Base-by-base conservation (phyloP, 2,797 vertebrate species). In the Crenichthys baileyi region DNA sequence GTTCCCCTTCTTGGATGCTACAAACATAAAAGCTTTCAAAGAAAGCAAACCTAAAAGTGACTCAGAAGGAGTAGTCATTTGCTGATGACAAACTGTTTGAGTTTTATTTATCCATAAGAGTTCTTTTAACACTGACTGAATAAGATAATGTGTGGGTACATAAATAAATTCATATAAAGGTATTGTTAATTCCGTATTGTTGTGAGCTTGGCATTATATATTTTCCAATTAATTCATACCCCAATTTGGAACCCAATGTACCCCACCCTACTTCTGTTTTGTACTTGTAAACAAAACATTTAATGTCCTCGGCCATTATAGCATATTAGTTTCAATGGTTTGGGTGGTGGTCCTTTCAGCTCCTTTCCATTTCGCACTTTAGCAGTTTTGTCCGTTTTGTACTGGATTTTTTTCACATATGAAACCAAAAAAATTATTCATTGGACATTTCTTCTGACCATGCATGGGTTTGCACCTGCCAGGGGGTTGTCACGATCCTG, bases 1-100 rank as follows among this genome's bases (percentile, higher is more conserved):
- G 88, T 93, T 81, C 51, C 56, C 60, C 73, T 73, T 46, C 70
- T 80, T 60, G 55, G 73, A 78, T 70, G 55, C 11, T 1, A 58
- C 20, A 83, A 55, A 85, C 48, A 44, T 65, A 79, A 68, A 80
- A 56, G 72, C 24, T 72, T 26, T 67, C 77, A 72, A 44, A 76
- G 58, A 70, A 77, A 78, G 41, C 53, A 68, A 53, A 65, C 50
- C 80, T 79, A 26, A 85, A 36, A 56, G 73, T 41, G 36, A 63
- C 29, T 68, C 29, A 55, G 39, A 78, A 22, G 70, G 44, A 82
- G 70, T 26, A 13, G 72, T 7, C 58, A 18, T 36, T 22, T 26
- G 67, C 39, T 46, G 46, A 71, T 16, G 12, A 70, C 68, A 26
- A 70, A 29, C 24, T 15, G 4, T 22, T 9, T 5, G 70, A 36